Evolutionary conservation across 2,888 invertebrate species (phyloP).

Genomic region (Agonopterix subpropinquella): DNA sequence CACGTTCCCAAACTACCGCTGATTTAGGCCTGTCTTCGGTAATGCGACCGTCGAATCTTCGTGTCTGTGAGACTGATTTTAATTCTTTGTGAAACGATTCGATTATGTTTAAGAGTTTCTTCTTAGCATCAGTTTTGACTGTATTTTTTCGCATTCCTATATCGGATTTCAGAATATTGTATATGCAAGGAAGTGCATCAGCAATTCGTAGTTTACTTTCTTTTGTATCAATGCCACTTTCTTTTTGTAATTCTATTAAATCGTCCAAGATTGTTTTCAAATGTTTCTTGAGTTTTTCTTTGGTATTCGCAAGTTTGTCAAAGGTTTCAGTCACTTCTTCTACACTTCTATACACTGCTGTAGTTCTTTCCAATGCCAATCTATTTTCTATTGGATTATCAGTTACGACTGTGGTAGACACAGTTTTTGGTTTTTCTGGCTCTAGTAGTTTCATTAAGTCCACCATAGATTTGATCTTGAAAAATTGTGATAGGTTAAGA

Average conservation of each 20-base stretch:
- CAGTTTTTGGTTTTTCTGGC: constrained; percentile 7
- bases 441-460: constrained; percentile 45
- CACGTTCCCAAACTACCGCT: constrained; percentile 50
- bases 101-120: too few species aligned
- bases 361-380: neutral
- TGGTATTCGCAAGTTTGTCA: constrained; percentile 24
- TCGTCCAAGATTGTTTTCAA: constrained; percentile 55
- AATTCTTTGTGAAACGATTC: neutral
- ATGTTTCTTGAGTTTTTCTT: constrained; percentile 52
- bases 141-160: neutral
- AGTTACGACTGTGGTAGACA: too few species aligned
- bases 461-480: constrained; percentile 53
- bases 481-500: constrained; percentile 53
- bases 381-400: neutral
- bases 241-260: constrained; percentile 45
- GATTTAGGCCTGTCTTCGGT: constrained; percentile 37
- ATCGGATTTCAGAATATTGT: constrained; percentile 36
- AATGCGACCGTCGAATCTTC: neutral
- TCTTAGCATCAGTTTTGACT: too few species aligned
- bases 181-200: constrained; percentile 55
- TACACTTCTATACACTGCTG: neutral
- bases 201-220: constrained; percentile 33
- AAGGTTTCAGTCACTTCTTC: neutral
- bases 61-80: neutral
- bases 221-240: constrained; percentile 25